phyloP scores from a whole-genome alignment of 2,113 vertebrate genomes.

The Polypterus senegalus region DNA sequence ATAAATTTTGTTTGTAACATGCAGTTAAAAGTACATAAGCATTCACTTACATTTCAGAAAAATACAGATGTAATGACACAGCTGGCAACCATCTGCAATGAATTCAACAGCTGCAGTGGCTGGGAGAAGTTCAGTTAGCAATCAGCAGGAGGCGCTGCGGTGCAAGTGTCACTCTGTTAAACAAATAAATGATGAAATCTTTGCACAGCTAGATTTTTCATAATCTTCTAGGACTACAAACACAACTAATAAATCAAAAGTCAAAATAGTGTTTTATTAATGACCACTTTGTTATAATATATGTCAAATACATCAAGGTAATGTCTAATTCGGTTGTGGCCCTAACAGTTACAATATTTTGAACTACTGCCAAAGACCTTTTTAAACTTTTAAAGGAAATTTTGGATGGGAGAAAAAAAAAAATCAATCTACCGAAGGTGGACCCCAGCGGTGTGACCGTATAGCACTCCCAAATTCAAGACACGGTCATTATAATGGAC shows the following conservation, averaged over 20 bases:
- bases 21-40: no score
- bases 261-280: constrained; percentile 81
- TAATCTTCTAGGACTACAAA: constrained; percentile 17
- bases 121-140: background rate
- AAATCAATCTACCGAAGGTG: no score
- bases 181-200: background rate
- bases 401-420: constrained; percentile 16
- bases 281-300: constrained; percentile 69
- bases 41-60: no score
- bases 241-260: constrained; percentile 53
- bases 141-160: no score
- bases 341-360: constrained; percentile 39
- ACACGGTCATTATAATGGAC: constrained; percentile 6
- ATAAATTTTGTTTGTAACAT: no score
- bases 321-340: constrained; percentile 65
- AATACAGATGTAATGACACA: no score
- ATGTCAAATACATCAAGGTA: constrained; percentile 74
- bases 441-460: constrained; percentile 16
- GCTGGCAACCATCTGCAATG: background rate
- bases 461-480: constrained; percentile 23
- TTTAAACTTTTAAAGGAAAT: background rate
- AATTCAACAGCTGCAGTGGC: background rate
- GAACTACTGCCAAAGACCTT: constrained; percentile 8
- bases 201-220: background rate
- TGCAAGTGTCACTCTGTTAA: background rate